phyloP scores from a whole-genome alignment of 2,113 vertebrate genomes.

The Polyodon spathula region DNA sequence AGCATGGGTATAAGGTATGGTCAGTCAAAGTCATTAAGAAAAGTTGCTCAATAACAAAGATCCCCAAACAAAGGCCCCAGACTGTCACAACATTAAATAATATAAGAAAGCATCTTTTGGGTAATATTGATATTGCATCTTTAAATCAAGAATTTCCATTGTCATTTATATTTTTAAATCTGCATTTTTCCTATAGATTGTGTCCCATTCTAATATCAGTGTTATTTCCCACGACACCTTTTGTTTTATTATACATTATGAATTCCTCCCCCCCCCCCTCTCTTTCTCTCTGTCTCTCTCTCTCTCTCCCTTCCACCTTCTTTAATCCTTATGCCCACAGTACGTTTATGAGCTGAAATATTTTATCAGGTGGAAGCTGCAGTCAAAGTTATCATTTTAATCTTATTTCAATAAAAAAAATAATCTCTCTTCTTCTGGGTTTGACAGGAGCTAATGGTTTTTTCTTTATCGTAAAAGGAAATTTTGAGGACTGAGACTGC shows the following conservation, averaged over 20 bases:
- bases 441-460: slow-evolving; percentile 87
- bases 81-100: slow-evolving; percentile 5
- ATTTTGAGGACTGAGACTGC: slow-evolving; percentile 65
- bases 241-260: slow-evolving; percentile 71
- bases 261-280: slow-evolving; percentile 55
- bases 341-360: slow-evolving; percentile 90
- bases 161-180: slow-evolving; percentile 59
- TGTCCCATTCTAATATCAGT: slow-evolving; percentile 61
- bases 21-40: background rate
- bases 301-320: slow-evolving; percentile 33
- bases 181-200: slow-evolving; percentile 62
- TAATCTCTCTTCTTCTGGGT: slow-evolving; percentile 68
- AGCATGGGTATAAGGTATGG: background rate
- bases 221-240: slow-evolving; percentile 68
- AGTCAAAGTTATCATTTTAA: slow-evolving; percentile 84
- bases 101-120: slow-evolving; percentile 27
- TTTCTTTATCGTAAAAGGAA: slow-evolving; percentile 78
- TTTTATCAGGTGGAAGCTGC: slow-evolving; percentile 83
- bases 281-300: slow-evolving; percentile 16
- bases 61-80: slow-evolving; percentile 13
- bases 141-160: slow-evolving; percentile 59
- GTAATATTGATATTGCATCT: slow-evolving; percentile 69
- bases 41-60: background rate
- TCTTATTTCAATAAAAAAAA: slow-evolving; percentile 96
- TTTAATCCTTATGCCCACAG: slow-evolving; percentile 76